Evolutionary conservation across 2,888 invertebrate genomes (phyloP), one percentile per base, ranked within the genome.

Genomic region (Lobophora halterata): DNA sequence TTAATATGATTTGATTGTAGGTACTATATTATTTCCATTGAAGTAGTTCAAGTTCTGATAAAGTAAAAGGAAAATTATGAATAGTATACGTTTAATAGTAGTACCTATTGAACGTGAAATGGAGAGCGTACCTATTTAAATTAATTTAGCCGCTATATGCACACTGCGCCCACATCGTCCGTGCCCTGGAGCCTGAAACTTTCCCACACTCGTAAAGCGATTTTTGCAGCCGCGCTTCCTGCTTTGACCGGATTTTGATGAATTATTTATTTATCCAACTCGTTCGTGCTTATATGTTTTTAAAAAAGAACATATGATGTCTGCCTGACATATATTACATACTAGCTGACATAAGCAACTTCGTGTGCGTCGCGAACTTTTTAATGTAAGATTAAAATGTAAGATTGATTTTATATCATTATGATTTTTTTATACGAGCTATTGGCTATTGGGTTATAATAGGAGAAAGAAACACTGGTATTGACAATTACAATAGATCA

Each of bases 181-280:
- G 37, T 21, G 33, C 28, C 20, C n/a, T 23, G 32, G 24, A 25
- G 16, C 16, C 34, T 20, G 19, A 36, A 34, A 58, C 59, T 71
- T n/a, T 74, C 65, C 72, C 74, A 72, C 75, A 73, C 71, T 71
- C 72, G 68, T 79, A 76, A 79, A 81, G 56, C 75, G 71, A 78
- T 83, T 83, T 82, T 79, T 77, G 61, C 68, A 67, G 59, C 55
- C 60, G 46, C 65, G 58, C 52, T 64, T 55, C 55, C 61, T 59
- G 61, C 62, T 62, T 65, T 52, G 57, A 52, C 58, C 49, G 71
- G 68, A 74, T 80, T 75, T 72, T 52, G 49, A 71, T 77, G 70
- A 80, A 79, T 79, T 73, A 81, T 75, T 72, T 65, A 72, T 61
- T 42, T 53, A 49, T 63, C 41, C 52, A 57, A 50, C 38, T n/a